These are phyloP conservation scores for Trileptium ribeirensis DNA, from an alignment of 2,888 invertebrate genomes.

Conservation along the genomic window DNA sequence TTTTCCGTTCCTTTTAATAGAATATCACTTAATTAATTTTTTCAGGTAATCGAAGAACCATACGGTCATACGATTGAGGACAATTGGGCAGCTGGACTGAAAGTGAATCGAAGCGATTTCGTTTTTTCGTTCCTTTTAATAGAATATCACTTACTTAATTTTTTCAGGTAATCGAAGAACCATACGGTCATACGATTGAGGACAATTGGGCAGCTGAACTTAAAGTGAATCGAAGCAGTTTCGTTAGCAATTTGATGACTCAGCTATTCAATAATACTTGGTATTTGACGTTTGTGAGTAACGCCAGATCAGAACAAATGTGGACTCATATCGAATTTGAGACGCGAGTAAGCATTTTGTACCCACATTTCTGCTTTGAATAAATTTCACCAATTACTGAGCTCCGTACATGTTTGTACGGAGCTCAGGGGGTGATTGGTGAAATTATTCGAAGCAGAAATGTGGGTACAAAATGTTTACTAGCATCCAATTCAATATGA, in stretches of 20 bases:
- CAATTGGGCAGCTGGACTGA: too few species aligned
- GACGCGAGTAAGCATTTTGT: background rate
- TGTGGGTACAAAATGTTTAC: background rate
- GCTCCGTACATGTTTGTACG: too few species aligned
- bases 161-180: slow-evolving; percentile 18
- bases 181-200: background rate
- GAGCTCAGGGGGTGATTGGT: too few species aligned
- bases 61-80: too few species aligned
- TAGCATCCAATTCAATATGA: background rate
- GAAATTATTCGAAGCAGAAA: too few species aligned
- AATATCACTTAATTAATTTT: too few species aligned
- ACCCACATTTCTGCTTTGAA: too few species aligned
- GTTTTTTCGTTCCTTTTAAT: too few species aligned
- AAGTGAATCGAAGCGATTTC: too few species aligned
- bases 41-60: too few species aligned
- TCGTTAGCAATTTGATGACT: background rate
- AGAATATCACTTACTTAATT: background rate
- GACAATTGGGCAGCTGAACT: background rate
- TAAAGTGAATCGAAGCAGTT: background rate
- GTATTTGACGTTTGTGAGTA: background rate
- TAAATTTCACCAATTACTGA: too few species aligned
- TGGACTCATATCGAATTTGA: background rate
- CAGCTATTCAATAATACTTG: slow-evolving; percentile 19
- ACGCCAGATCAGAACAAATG: background rate
- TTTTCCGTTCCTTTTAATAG: too few species aligned